Conservation (phyloP, 2,888 invertebrate species). For the Cecidostiba fungosa region DNA sequence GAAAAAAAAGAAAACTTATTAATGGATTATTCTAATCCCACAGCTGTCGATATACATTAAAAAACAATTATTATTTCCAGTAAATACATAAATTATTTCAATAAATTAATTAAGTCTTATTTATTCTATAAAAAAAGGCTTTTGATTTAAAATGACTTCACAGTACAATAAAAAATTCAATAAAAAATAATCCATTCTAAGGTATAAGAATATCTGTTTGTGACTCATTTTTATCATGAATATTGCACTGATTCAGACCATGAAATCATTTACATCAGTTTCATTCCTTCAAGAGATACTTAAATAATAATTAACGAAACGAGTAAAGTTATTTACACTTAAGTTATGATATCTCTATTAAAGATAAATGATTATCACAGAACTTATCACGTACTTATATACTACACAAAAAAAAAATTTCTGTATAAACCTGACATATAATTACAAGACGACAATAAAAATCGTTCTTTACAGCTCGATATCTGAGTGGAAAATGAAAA, state of each 20-base stretch:
- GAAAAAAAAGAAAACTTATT: neutral
- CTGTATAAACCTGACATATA: no score
- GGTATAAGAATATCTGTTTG: neutral
- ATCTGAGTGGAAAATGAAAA: neutral
- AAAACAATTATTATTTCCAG: neutral
- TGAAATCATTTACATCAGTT: neutral
- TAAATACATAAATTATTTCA: neutral
- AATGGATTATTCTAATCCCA: neutral
- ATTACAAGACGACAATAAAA: no score
- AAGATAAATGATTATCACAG: no score
- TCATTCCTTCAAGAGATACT: neutral
- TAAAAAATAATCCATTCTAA: neutral
- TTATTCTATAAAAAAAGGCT: neutral
- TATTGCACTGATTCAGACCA: neutral
- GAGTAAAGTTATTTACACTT: no score
- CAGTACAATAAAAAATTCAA: neutral
- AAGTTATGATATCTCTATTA: no score
- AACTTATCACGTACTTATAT: no score
- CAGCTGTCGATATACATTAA: no score
- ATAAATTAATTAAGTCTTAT: neutral
- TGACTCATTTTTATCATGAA: neutral
- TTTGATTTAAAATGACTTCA: neutral
- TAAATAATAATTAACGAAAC: neutral
- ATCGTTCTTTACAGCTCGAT: no score
- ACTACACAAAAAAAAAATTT: no score